A percentile compares a stretch with the other conserved stretches of the same genome.
phyloP scores from a whole-genome alignment of 2,113 vertebrate genomes.

The Galeopterus variegatus region DNA sequence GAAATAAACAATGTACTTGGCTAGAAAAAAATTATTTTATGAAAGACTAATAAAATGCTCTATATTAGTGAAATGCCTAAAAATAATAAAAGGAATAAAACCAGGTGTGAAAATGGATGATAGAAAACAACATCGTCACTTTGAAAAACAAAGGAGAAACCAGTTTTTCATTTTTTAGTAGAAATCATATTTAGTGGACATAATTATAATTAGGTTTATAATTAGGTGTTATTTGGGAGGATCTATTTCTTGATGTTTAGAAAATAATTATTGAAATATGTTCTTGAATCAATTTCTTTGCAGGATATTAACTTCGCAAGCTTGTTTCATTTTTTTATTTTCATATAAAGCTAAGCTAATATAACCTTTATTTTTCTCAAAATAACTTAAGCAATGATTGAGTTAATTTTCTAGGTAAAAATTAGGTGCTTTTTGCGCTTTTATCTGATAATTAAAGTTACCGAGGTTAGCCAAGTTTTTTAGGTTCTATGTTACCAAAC shows the following conservation, averaged over 20 bases:
- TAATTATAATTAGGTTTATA: neutral
- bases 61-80: neutral
- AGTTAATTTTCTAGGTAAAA: constrained; percentile 6
- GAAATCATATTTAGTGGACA: neutral
- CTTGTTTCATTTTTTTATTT: constrained; percentile 12
- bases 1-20: neutral
- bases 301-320: neutral
- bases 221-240: neutral
- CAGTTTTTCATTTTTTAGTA: neutral
- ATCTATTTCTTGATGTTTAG: neutral
- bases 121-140: neutral
- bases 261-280: neutral
- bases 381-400: neutral
- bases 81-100: constrained; percentile 2
- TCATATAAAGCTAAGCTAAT: neutral
- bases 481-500: neutral
- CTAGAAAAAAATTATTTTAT: neutral
- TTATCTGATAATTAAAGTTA: constrained; percentile 45
- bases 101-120: neutral
- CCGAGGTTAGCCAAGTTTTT: neutral
- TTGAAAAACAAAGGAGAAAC: neutral
- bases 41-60: neutral
- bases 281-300: neutral
- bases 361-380: neutral
- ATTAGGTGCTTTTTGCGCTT: neutral